A percentile compares a stretch with the other conserved stretches of the same genome.
Conservation (phyloP, 2,888 invertebrate species). For the Amphipyra tragopoginis region DNA sequence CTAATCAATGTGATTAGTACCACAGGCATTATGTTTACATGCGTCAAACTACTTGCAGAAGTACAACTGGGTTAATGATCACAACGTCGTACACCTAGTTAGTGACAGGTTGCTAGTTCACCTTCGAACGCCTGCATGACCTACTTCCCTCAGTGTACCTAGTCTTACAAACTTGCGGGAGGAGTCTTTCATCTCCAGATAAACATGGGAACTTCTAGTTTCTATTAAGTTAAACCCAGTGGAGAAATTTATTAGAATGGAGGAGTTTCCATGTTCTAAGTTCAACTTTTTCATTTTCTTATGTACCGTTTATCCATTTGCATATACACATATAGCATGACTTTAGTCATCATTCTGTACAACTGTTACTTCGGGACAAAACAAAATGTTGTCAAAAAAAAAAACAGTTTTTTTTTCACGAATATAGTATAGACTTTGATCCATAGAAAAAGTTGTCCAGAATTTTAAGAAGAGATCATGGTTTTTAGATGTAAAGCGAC, state of each 20-base stretch:
- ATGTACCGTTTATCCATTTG: too few relatives aligned
- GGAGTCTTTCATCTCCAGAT: constrained; percentile 49
- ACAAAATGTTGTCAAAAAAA: too few relatives aligned
- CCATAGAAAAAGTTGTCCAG: too few relatives aligned
- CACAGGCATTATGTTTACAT: constrained; percentile 10
- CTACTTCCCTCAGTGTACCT: constrained; percentile 40
- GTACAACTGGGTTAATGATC: constrained; percentile 41
- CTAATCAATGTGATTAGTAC: too few relatives aligned
- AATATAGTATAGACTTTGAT: too few relatives aligned
- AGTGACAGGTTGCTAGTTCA: constrained; percentile 31
- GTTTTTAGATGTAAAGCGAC: too few relatives aligned
- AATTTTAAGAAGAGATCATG: too few relatives aligned
- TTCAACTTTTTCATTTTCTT: too few relatives aligned
- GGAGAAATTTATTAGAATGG: constrained; percentile 22
- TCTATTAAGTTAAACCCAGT: constrained; percentile 29
- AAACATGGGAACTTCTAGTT: constrained; percentile 38
- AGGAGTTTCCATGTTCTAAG: constrained; percentile 8
- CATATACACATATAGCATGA: too few relatives aligned
- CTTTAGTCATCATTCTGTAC: too few relatives aligned
- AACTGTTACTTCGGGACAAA: too few relatives aligned
- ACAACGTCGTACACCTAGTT: constrained; percentile 32
- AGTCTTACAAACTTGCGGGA: constrained; percentile 40
- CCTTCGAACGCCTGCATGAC: constrained; percentile 42
- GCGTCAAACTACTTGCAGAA: constrained; percentile 15
- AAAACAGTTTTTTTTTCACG: too few relatives aligned